Conservation (phyloP, 2,888 invertebrate genomes). For the Cephonodes hylas region DNA sequence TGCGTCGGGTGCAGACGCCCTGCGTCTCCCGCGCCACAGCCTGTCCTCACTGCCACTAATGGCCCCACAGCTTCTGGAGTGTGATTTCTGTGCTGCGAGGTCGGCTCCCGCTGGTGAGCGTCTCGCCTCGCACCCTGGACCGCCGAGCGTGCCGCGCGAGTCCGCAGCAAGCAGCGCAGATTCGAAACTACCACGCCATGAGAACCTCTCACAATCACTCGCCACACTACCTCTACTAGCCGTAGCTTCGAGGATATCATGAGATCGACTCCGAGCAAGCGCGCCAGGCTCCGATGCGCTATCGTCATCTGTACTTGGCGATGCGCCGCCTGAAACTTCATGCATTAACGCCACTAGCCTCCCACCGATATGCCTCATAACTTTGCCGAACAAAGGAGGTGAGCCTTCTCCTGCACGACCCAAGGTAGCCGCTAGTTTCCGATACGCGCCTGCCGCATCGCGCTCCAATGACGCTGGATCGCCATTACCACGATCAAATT, state of each 20-base stretch:
- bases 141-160: conserved; percentile 88
- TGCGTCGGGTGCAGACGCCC: conserved; percentile 73
- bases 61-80: conserved; percentile 91
- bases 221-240: conserved; percentile 84
- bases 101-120: conserved; percentile 92
- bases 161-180: conserved; percentile 94
- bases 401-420: conserved; percentile 87
- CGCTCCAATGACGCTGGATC: conserved; percentile 81
- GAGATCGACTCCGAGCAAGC: conserved; percentile 89
- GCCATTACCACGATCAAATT: conserved; percentile 88
- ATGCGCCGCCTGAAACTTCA: conserved; percentile 91
- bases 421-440: conserved; percentile 91
- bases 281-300: conserved; percentile 86
- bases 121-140: conserved; percentile 88
- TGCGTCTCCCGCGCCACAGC: conserved; percentile 69
- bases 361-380: conserved; percentile 95
- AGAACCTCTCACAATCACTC: conserved; percentile 93
- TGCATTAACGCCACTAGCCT: conserved; percentile 94
- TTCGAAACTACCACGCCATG: conserved; percentile 96
- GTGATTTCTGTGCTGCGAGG: conserved; percentile 88
- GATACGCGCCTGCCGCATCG: conserved; percentile 93
- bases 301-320: conserved; percentile 87
- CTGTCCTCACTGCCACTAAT: conserved; percentile 87
- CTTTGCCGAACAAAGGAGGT: conserved; percentile 92
- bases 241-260: conserved; percentile 87